Evolutionary conservation across 2,888 invertebrate species (phyloP), one percentile per base, ranked within the genome.

Genomic region (Lottia gigantea): DNA sequence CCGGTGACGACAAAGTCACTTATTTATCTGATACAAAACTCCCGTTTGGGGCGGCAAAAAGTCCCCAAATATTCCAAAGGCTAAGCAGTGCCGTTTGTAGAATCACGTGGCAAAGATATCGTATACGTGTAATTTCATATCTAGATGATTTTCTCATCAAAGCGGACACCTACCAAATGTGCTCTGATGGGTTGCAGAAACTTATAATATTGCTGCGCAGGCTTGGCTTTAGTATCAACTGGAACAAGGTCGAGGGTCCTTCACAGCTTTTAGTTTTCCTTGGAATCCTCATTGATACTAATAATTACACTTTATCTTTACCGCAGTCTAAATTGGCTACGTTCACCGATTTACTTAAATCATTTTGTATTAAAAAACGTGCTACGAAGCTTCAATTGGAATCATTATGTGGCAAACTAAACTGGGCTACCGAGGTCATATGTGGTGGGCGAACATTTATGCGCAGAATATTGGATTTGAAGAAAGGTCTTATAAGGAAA

Each of bases 131-230:
- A 12, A 64, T 64, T 46, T 26, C 64, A 40, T 64, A 64, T 25
- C 64, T 64, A 3, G 64, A 64, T 64, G 64, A 64, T 46, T 64
- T 64, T n/a, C 40, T 64, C 31, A 15, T 64, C 19, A 64, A 31
- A 19, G 64, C 40, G 46, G 46, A 25, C 45, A 40, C 0, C 15
- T 64, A 31, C 40, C 45, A 26, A 19, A 40, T 40, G 40, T 64
- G 64, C 49, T n/a, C 6, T 49, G n/a, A 3, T 49, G 49, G 15
- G 6, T 14, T 49, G 7, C 16, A 16, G 16, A n/a, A n/a, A 19
- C 15, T 49, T n/a, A 19, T 49, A 6, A 49, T 49, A 49, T n/a
- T 19, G 6, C 19, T 49, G 49, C 16, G 49, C n/a, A 19, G 19
- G 49, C 19, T 49, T 16, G 49, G 49, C 16, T 49, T 49, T 15